Percentiles rank a stretch among this genome's conserved stretches.
Evolutionary conservation across 2,888 invertebrate genomes (phyloP).

Genomic region (Drosophila formosana): DNA sequence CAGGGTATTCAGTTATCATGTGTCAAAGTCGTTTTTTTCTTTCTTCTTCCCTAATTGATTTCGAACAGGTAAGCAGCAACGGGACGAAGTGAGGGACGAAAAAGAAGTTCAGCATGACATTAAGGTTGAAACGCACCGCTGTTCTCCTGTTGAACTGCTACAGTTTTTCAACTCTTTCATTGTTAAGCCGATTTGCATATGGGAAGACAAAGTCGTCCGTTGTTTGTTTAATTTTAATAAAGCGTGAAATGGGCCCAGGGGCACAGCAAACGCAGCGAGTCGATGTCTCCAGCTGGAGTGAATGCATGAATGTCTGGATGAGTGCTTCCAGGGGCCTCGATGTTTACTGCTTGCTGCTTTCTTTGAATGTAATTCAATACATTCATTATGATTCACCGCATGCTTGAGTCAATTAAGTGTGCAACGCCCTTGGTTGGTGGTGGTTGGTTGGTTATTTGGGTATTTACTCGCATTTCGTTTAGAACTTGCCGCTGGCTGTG

Average conservation of each 20-base stretch:
- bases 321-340: background rate
- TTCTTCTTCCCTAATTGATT: constrained; percentile 67
- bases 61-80: constrained; percentile 68
- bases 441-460: constrained; percentile 7
- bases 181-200: constrained; percentile 21
- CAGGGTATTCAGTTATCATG: background rate
- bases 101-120: too few relatives aligned
- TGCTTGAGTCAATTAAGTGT: constrained; percentile 24
- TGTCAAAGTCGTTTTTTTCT: background rate
- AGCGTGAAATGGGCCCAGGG: constrained; percentile 61
- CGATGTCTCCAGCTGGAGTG: background rate
- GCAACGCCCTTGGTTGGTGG: constrained; percentile 10
- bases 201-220: constrained; percentile 9
- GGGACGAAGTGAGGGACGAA: background rate
- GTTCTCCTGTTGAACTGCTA: constrained; percentile 59
- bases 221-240: constrained; percentile 58
- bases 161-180: constrained; percentile 51
- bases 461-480: constrained; percentile 2
- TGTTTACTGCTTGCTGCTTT: constrained; percentile 1
- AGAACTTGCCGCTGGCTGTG: constrained; percentile 7
- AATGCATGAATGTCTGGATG: background rate
- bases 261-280: constrained; percentile 33
- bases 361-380: constrained; percentile 45
- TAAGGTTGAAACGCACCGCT: background rate
- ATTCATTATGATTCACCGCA: constrained; percentile 28